These are phyloP conservation scores for Monarcha castaneiventris DNA, from an alignment of 2,113 vertebrate genomes.

Conservation along the genomic window DNA sequence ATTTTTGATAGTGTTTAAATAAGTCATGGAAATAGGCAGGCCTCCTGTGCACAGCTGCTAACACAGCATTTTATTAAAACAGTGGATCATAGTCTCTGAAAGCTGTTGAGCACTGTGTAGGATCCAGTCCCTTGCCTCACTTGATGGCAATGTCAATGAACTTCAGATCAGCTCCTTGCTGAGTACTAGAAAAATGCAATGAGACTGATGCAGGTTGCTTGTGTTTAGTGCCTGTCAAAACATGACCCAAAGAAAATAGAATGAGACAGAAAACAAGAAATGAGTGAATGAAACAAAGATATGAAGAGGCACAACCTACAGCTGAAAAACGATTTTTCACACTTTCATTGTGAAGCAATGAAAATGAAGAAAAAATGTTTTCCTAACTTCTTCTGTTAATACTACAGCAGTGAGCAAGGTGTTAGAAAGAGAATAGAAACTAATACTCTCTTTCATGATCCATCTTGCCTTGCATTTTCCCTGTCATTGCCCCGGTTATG, in stretches of 20 bases:
- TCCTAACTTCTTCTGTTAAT: neutral
- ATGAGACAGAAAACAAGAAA: neutral
- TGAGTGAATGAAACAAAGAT: neutral
- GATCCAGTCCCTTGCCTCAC: neutral
- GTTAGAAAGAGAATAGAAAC: neutral
- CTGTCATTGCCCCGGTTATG: neutral
- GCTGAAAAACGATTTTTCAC: neutral
- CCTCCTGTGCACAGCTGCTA: neutral
- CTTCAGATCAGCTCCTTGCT: neutral
- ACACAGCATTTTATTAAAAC: neutral
- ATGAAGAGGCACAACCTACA: neutral
- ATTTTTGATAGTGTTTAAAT: neutral
- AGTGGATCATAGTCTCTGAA: neutral
- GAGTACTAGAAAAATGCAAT: neutral
- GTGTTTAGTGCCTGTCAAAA: neutral
- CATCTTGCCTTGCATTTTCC: neutral
- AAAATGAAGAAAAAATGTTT: neutral
- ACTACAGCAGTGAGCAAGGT: neutral
- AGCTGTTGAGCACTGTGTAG: neutral
- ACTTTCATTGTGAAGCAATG: neutral
- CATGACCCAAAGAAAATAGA: neutral
- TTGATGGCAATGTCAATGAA: neutral
- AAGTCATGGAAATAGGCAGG: neutral
- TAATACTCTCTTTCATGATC: neutral
- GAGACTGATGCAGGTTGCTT: neutral